Percentiles rank a stretch among this genome's conserved stretches.
Evolutionary conservation across 2,113 vertebrate genomes (phyloP).

Genomic region (Heliornis fulica): DNA sequence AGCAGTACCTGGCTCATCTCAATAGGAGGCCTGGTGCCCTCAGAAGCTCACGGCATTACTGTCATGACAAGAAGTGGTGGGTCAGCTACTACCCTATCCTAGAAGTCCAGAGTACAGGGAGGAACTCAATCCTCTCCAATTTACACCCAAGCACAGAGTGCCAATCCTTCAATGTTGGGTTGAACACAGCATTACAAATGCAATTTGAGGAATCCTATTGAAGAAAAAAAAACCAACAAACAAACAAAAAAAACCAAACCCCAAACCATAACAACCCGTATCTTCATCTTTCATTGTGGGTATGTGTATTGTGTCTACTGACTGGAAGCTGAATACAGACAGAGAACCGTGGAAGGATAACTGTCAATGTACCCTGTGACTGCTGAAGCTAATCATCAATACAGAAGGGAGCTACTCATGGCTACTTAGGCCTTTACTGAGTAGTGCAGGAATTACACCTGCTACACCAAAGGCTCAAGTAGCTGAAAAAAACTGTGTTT

Average conservation of each 20-base stretch:
- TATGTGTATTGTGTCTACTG: too few species aligned
- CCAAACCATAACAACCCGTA: rapidly evolving
- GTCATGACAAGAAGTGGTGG: not conserved
- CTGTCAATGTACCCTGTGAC: not conserved
- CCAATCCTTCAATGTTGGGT: rapidly evolving
- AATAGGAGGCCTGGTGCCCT: not conserved
- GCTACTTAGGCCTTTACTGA: not conserved
- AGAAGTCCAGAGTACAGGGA: too few species aligned
- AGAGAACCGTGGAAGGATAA: not conserved
- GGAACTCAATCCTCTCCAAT: not conserved
- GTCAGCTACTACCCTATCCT: not conserved
- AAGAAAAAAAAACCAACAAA: not conserved
- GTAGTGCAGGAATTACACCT: not conserved
- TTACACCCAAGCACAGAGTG: not conserved
- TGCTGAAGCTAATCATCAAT: not conserved
- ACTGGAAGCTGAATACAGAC: not conserved
- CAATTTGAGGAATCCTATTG: not conserved
- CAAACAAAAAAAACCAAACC: too few species aligned
- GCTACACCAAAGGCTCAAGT: not conserved
- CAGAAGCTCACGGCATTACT: not conserved
- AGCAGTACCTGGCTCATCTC: not conserved
- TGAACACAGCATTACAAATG: not conserved
- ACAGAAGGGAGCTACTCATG: not conserved
- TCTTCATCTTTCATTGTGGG: not conserved
- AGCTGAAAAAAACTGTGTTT: not conserved